phyloP scores from a whole-genome alignment of 2,113 vertebrate species.

The Neotoma lepida region DNA sequence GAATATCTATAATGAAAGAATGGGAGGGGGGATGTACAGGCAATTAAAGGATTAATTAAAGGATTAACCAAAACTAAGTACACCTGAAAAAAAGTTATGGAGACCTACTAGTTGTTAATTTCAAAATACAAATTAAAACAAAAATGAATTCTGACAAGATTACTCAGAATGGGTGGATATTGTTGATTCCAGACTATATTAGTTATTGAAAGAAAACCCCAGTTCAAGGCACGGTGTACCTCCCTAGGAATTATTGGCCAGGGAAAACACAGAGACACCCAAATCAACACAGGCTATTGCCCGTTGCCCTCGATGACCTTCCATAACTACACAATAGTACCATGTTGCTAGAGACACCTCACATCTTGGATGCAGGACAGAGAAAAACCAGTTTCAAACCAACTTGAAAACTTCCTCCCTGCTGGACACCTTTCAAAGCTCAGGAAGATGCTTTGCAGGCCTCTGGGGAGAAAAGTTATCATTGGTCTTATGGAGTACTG shows the following conservation, averaged over 20 bases:
- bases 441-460: not conserved
- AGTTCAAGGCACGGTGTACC: not conserved
- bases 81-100: not conserved
- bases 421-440: not conserved
- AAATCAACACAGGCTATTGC: not conserved
- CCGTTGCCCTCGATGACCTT: not conserved
- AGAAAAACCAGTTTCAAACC: not conserved
- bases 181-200: not conserved
- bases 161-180: not conserved
- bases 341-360: not conserved
- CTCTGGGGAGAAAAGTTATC: not conserved
- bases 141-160: not conserved
- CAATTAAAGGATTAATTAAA: not conserved
- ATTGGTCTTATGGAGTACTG: not conserved
- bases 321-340: not conserved
- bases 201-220: not conserved
- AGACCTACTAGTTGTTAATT: not conserved
- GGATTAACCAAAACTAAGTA: not conserved
- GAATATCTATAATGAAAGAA: not conserved
- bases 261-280: not conserved
- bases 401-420: too few species aligned
- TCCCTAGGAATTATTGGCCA: not conserved
- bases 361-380: not conserved
- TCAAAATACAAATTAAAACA: not conserved
- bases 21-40: rapidly evolving